These are phyloP conservation scores for Marcusenius ussheri DNA, from an alignment of 2,113 vertebrate genomes.

Conservation along the genomic window DNA sequence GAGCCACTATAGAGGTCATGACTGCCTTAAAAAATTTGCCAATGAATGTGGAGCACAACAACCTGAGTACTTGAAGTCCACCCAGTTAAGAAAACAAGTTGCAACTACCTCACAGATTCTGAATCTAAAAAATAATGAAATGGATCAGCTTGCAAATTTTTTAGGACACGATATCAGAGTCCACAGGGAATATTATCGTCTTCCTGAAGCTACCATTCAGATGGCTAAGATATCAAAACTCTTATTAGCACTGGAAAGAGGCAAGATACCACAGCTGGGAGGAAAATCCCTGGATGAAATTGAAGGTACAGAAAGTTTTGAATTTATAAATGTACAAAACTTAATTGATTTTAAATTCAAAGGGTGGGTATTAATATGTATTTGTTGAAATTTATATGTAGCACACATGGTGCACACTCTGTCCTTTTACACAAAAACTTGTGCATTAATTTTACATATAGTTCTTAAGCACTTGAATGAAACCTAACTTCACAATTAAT, in stretches of 20 bases:
- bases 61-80: slow-evolving; percentile 8
- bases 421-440: too few species aligned
- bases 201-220: background rate
- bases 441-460: background rate
- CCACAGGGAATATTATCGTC: background rate
- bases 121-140: slow-evolving; percentile 24
- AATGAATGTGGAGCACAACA: background rate
- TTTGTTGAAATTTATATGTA: background rate
- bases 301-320: slow-evolving; percentile 1
- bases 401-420: too few species aligned
- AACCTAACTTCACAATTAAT: background rate
- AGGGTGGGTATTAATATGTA: background rate
- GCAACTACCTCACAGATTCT: slow-evolving; percentile 18
- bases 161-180: slow-evolving; percentile 6
- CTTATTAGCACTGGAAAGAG: background rate
- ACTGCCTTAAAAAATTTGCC: background rate
- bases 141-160: slow-evolving; percentile 22
- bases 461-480: background rate
- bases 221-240: background rate
- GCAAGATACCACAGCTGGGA: background rate
- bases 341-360: too few species aligned
- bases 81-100: slow-evolving; percentile 24
- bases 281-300: background rate
- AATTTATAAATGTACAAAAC: background rate
- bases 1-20: background rate